A percentile compares a stretch with the other conserved stretches of the same genome.
These are phyloP conservation scores for Tetranychus piercei DNA, from an alignment of 2,888 invertebrate species.

Conservation along the genomic window DNA sequence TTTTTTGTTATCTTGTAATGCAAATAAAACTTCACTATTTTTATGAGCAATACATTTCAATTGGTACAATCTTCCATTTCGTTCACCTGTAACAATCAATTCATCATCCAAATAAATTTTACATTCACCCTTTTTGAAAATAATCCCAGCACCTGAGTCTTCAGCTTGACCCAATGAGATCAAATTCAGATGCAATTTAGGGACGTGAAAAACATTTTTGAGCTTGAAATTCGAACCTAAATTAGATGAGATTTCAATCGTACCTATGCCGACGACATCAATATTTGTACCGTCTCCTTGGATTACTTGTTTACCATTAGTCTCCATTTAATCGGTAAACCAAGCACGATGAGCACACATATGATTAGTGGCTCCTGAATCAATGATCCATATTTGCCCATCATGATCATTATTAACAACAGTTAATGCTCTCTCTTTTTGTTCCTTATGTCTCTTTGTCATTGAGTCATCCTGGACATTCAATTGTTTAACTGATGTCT, in stretches of 20 bases:
- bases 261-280: not conserved
- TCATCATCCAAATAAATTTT: not conserved
- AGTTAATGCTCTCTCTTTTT: not conserved
- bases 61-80: not conserved
- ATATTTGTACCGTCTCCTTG: too few species aligned
- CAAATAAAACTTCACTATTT: too few species aligned
- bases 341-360: not conserved
- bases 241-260: not conserved
- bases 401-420: not conserved
- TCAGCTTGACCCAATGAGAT: not conserved
- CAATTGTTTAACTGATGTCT: not conserved
- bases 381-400: not conserved
- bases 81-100: not conserved
- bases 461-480: too few species aligned
- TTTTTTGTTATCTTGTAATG: too few species aligned
- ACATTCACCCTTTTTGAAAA: not conserved
- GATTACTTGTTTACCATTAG: too few species aligned
- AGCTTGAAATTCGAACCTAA: not conserved
- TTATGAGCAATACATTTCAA: too few species aligned
- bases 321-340: not conserved
- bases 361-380: slow-evolving; percentile 9
- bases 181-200: not conserved
- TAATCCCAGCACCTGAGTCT: not conserved
- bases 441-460: too few species aligned
- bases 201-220: not conserved